Base-by-base conservation (phyloP, 2,113 vertebrate genomes). In the Eretmodus cyanostictus region DNA sequence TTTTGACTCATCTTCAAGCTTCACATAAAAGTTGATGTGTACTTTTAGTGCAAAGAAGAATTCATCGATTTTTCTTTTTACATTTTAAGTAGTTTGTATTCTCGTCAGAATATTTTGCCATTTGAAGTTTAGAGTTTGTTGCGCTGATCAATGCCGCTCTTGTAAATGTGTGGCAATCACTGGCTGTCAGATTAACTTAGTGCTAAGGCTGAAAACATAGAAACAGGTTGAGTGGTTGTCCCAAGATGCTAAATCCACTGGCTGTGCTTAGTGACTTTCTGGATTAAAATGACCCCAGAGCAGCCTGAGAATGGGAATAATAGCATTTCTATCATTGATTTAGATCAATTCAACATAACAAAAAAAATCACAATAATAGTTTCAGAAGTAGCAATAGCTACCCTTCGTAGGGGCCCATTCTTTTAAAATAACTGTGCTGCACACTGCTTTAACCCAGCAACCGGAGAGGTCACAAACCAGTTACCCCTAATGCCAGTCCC, bases 1-100 rank as follows among this genome's bases (percentile, higher is more conserved):
- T 31, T 78, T 78, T 78, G 73, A 78, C 73, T 78, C 73, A 49
- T 49, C 45, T 31, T 34, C 45, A 78, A 51, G 73, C 17, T 5
- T 31, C 10, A 10, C 27, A 8, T 51, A 31, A 78, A 49, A 78
- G 45, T 4, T 5, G 5, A 6, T 8, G 45, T n/a, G 45, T 51
- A 78, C 27, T 51, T 78, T 51, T 34, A 31, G 10, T n/a, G 73
- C 45, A 8, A 19, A 2, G 17, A 78, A 51, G 7, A 34, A 49
- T 12, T 31, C 9, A n/a, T 34, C n/a, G 45, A 51, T 34, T 51
- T 34, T 34, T 66, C 10, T 38, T 66, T 66, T 66, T 36, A 36
- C 6, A 38, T 66, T 66, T 78, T 19, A 49, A 27, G 24, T 19
- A 11, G 27, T 49, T 49, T 29, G 45, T 0, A 19, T 76, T 31